These are phyloP conservation scores for Drosophila hamatofila DNA, from an alignment of 2,888 invertebrate genomes.

Conservation along the genomic window DNA sequence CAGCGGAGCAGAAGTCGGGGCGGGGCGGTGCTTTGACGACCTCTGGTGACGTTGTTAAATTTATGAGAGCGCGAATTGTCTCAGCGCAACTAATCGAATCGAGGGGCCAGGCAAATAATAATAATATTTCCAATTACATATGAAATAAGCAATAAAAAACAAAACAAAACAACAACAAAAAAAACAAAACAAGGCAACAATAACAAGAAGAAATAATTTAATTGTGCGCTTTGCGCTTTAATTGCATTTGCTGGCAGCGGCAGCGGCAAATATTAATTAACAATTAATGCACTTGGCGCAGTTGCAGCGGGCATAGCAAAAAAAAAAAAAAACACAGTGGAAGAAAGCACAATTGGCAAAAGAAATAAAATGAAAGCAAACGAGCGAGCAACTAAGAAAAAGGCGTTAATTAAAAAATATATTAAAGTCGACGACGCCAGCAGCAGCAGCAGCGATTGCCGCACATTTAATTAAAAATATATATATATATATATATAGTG, in stretches of 20 bases:
- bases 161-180: not conserved
- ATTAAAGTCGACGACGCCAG: slow-evolving; percentile 51
- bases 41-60: slow-evolving; percentile 47
- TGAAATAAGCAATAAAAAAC: slow-evolving; percentile 32
- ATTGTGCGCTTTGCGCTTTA: slow-evolving; percentile 60
- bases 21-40: slow-evolving; percentile 6
- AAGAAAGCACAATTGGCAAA: slow-evolving; percentile 16
- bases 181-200: not conserved
- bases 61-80: slow-evolving; percentile 52
- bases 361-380: slow-evolving; percentile 47
- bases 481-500: not conserved
- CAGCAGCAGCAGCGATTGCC: slow-evolving; percentile 35
- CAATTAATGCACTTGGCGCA: slow-evolving; percentile 57
- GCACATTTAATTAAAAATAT: slow-evolving; percentile 25
- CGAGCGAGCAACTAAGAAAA: slow-evolving; percentile 60
- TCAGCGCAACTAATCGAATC: slow-evolving; percentile 49
- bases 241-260: slow-evolving; percentile 55
- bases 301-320: slow-evolving; percentile 17
- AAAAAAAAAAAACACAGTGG: not conserved
- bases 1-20: not conserved
- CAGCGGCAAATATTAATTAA: slow-evolving; percentile 69
- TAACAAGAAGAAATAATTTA: slow-evolving; percentile 48
- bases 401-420: slow-evolving; percentile 77
- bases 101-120: slow-evolving; percentile 29
- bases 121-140: slow-evolving; percentile 46